Evolutionary conservation across 2,888 invertebrate species (phyloP).

Genomic region (Anoplius nigerrimus): DNA sequence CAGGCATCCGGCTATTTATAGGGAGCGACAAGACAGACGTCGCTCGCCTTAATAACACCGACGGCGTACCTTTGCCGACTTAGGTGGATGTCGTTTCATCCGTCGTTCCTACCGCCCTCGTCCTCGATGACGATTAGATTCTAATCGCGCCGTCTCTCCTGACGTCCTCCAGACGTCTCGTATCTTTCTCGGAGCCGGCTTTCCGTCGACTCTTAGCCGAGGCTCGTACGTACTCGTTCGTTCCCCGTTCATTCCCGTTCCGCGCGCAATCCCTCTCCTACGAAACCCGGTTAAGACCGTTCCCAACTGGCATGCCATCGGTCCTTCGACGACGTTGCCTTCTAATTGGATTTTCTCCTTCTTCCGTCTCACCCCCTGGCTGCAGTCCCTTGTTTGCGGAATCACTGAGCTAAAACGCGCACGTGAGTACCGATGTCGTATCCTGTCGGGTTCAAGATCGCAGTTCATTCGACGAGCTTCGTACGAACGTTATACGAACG

Average conservation of each 20-base stretch:
- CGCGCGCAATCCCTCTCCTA: no score
- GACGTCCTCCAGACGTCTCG: no score
- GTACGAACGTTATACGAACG: no score
- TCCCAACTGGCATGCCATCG: conserved; percentile 18
- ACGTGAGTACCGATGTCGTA: conserved; percentile 12
- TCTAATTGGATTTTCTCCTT: conserved; percentile 59
- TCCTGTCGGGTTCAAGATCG: not conserved
- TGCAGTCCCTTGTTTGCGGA: not conserved
- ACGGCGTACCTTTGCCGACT: conserved; percentile 11
- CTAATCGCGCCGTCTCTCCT: no score
- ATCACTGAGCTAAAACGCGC: not conserved
- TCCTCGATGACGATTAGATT: not conserved
- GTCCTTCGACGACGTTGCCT: conserved; percentile 46
- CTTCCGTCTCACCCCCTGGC: conserved; percentile 4
- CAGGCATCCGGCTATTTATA: conserved; percentile 53
- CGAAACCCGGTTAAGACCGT: no score
- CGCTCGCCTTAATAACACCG: conserved; percentile 27
- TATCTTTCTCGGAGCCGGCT: no score
- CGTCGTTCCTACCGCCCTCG: not conserved
- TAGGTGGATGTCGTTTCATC: not conserved
- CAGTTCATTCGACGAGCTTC: not conserved
- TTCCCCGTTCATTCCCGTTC: no score
- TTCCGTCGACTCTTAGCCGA: no score
- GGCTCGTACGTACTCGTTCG: no score
- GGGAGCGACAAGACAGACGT: conserved; percentile 26